Conservation (phyloP, 2,888 invertebrate species). For the Lasioglossum malachurum region DNA sequence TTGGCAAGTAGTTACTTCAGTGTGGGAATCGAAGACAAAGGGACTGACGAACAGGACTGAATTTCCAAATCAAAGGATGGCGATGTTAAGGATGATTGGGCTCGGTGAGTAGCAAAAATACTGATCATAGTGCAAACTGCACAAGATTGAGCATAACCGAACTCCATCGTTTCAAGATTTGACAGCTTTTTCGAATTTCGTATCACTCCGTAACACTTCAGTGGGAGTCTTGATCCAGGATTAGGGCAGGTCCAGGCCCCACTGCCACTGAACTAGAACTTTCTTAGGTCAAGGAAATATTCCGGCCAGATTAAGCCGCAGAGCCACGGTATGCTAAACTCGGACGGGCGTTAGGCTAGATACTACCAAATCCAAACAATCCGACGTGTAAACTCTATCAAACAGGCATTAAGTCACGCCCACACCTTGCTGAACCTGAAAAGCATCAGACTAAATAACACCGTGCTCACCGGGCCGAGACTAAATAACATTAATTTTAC, state of each 20-base stretch:
- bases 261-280: neutral
- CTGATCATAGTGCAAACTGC: too few species aligned
- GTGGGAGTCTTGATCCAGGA: neutral
- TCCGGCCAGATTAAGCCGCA: neutral
- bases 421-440: constrained; percentile 28
- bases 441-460: constrained; percentile 33
- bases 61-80: neutral
- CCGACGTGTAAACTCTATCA: constrained; percentile 11
- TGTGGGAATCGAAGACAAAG: neutral
- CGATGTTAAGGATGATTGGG: neutral
- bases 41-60: neutral
- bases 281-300: constrained; percentile 13
- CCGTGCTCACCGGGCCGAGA: neutral
- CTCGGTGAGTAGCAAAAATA: neutral
- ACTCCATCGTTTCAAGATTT: neutral
- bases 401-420: constrained; percentile 11
- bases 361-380: constrained; percentile 9
- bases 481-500: constrained; percentile 21
- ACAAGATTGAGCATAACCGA: neutral
- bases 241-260: neutral
- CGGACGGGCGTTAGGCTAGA: neutral
- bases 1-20: neutral
- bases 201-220: neutral
- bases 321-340: neutral
- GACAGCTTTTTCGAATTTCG: neutral